Evolutionary conservation across 2,113 vertebrate species (phyloP).

Genomic region (Cisticola juncidis): DNA sequence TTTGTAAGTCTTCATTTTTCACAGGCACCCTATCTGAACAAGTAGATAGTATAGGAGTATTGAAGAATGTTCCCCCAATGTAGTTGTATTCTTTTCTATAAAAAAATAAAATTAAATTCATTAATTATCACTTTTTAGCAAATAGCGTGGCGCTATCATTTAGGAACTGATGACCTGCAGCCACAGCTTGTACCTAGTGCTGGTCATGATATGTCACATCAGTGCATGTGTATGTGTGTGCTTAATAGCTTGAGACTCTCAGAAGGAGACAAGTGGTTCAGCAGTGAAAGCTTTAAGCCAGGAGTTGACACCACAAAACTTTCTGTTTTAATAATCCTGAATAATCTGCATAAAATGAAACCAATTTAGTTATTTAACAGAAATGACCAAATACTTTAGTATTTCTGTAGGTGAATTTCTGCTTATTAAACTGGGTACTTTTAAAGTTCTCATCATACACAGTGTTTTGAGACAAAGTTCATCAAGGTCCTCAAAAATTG

Average conservation of each 20-base stretch:
- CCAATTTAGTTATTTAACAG: not conserved
- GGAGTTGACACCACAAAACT: not conserved
- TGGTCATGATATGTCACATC: not conserved
- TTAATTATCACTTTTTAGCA: not conserved
- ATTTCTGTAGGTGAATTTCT: not conserved
- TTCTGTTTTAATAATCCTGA: not conserved
- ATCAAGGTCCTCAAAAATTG: not conserved
- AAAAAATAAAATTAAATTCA: not conserved
- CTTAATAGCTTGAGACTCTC: not conserved
- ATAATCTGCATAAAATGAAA: not conserved
- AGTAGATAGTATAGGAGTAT: not conserved
- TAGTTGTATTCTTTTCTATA: not conserved
- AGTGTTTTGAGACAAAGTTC: not conserved
- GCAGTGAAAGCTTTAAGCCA: not conserved
- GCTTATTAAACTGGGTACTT: not conserved
- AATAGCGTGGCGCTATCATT: not conserved
- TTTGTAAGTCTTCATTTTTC: not conserved
- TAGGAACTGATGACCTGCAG: not conserved
- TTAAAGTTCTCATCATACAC: not conserved
- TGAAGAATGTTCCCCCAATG: not conserved
- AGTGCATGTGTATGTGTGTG: fast-evolving
- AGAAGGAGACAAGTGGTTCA: not conserved
- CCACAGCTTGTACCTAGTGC: not conserved
- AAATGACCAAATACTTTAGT: not conserved
- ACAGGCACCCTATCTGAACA: not conserved